Base-by-base conservation (phyloP, 2,888 invertebrate genomes). In the Lamellibrachia columna region DNA sequence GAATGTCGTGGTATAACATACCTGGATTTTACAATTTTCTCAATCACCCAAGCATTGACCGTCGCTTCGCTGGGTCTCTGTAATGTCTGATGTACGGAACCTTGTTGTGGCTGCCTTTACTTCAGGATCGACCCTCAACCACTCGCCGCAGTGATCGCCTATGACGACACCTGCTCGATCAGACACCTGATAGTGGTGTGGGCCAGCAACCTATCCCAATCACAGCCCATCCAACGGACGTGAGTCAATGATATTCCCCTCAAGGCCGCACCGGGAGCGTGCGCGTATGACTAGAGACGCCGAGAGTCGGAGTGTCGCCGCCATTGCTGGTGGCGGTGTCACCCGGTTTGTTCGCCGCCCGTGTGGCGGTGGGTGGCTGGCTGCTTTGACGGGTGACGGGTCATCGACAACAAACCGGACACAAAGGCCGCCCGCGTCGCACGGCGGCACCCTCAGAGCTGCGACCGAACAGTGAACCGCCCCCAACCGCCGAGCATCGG, bases 151-250 rank as follows among this genome's bases (percentile, higher is more conserved):
- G n/a, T 75, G n/a, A 75, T 75, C n/a, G 75, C n/a, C n/a, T 75
- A 75, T 75, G 75, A 75, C 75, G 75, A 75, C 75, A 75, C 75
- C 75, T 75, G 75, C 75, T 75, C 75, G n/a, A 75, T 75, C n/a
- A 75, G 75, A 75, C 75, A 11, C 75, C 75, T 75, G 75, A 75
- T n/a, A n/a, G 75, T 58, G 3, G 8, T n/a, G 75, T 75, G 22
- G 75, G 75, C 75, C 15, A 22, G 11, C 0, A 22, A 75, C 22
- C 22, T 75, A 15, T 75, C 75, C 75, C 4, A 75, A 11, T 75
- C 75, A 75, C 75, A 22, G 75, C 75, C 15, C 75, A n/a, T 4
- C 11, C 3, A 75, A 22, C 75, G 75, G 75, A 75, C 75, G 22
- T 75, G 75, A 75, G 75, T 75, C 75, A 75, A 75, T 22, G 22